Evolutionary conservation across 2,797 vertebrate genomes (phyloP), one percentile per base, ranked within the genome.

Genomic region (Myripristis jacobus): DNA sequence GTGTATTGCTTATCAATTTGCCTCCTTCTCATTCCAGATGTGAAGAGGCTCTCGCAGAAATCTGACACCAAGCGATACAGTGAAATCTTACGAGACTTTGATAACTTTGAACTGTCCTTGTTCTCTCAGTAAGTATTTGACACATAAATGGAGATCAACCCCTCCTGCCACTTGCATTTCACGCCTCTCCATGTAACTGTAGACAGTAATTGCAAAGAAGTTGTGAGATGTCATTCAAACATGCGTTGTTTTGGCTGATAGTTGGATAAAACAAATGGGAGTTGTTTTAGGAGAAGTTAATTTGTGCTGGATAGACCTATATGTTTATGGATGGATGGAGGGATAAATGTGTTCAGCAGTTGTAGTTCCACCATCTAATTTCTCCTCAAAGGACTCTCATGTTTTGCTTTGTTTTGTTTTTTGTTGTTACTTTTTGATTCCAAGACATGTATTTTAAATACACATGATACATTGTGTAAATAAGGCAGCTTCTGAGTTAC

Each of bases 51-150:
- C 19, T 70, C 64, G 10, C 56, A 8, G 7, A 91, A 78, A 76
- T 73, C 84, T 16, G 90, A 94, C 77, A 84, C 82, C 58, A 96
- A 96, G 82, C 92, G 96, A 52, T 97, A 95, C 93, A 98, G 97
- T 70, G 96, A 98, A 85, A 98, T 98, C 86, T 95, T 98, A 86
- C 90, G 95, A 31, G 95, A 96, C 57, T 93, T 98, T 82, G 97
- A 98, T 66, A 96, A 94, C 80, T 88, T 98, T 0, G 96, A 96
- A 38, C 93, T 98, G 53, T 95, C 93, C 2, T 70, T 97, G 4
- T 85, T 93, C 46, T 88, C 90, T 22, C 60, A 72, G 96, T 98
- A 93, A 71, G 96, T 96, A 83, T 63, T 38, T 12, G 1, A 24
- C 15, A 29, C 24, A 8, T 41, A 38, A 38, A 53, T 2, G 1